These are phyloP conservation scores for Sturnus vulgaris DNA, from an alignment of 2,113 vertebrate species.

Conservation along the genomic window DNA sequence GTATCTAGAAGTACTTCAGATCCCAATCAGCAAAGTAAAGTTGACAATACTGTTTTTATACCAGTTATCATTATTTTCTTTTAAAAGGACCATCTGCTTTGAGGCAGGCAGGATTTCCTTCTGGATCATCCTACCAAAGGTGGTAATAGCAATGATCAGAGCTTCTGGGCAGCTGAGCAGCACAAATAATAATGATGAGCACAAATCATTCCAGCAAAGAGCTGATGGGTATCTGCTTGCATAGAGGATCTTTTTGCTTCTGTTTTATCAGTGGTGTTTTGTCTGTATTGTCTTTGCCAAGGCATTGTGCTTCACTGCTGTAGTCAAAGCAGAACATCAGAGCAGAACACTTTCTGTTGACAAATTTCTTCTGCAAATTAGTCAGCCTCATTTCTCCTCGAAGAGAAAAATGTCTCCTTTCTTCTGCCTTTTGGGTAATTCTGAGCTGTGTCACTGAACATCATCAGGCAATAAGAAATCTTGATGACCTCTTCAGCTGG, in stretches of 20 bases:
- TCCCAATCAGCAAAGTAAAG: not conserved
- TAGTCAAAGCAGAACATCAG: not conserved
- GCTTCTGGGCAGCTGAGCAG: not conserved
- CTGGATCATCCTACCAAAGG: not conserved
- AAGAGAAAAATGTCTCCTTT: not conserved
- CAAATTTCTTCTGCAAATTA: not conserved
- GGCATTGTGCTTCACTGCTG: not conserved
- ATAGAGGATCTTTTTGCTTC: not conserved
- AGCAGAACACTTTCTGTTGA: not conserved
- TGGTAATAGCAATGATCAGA: not conserved
- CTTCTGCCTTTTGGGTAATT: not conserved
- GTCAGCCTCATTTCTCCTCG: not conserved
- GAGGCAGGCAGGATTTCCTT: not conserved
- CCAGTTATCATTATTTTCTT: not conserved
- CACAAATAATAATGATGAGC: not conserved
- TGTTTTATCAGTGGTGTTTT: not conserved
- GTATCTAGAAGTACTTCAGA: not conserved
- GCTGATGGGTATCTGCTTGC: not conserved
- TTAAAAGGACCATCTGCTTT: not conserved
- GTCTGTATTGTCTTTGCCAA: not conserved
- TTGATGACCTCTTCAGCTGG: not conserved
- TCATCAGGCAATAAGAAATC: not conserved
- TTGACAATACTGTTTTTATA: not conserved
- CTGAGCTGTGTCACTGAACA: not conserved
- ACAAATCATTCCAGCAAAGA: not conserved